phyloP scores from a whole-genome alignment of 2,888 invertebrate genomes.

The Melanargia galathea region DNA sequence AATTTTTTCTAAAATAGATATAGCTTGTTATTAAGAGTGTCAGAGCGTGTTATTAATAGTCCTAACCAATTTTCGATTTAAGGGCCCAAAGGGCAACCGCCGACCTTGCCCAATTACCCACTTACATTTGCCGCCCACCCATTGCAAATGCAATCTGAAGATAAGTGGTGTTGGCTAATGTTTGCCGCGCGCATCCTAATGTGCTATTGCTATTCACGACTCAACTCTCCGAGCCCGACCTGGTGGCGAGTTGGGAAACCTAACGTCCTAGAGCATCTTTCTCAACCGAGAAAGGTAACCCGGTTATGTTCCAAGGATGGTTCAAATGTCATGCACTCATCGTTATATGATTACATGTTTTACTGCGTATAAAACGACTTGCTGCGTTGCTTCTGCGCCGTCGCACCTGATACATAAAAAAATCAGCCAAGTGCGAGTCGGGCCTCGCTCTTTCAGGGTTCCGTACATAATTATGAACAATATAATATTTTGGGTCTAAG shows the following conservation, averaged over 20 bases:
- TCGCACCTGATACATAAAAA: too few relatives aligned
- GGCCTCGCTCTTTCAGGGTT: too few relatives aligned
- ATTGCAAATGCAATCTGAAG: slow-evolving; percentile 7
- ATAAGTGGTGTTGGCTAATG: slow-evolving; percentile 1
- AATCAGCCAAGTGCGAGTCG: too few relatives aligned
- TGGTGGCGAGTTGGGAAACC: slow-evolving; percentile 33
- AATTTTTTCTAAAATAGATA: too few relatives aligned
- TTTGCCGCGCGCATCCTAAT: slow-evolving; percentile 12
- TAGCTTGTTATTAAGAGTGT: too few relatives aligned
- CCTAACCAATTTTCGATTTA: background rate
- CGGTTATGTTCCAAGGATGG: slow-evolving; percentile 26
- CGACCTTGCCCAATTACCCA: background rate
- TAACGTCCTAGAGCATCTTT: slow-evolving; percentile 35
- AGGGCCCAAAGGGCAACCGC: background rate
- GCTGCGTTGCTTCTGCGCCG: too few relatives aligned
- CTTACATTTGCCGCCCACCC: background rate
- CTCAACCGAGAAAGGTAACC: slow-evolving; percentile 32
- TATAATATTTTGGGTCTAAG: too few relatives aligned
- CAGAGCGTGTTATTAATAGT: too few relatives aligned
- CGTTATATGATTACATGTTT: background rate
- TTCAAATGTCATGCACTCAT: slow-evolving; percentile 8
- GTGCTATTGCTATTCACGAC: slow-evolving; percentile 34
- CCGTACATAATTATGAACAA: too few relatives aligned
- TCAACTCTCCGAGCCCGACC: slow-evolving; percentile 8
- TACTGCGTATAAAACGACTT: background rate